These are phyloP conservation scores for Eulithis testata DNA, from an alignment of 2,888 invertebrate species.

Conservation along the genomic window DNA sequence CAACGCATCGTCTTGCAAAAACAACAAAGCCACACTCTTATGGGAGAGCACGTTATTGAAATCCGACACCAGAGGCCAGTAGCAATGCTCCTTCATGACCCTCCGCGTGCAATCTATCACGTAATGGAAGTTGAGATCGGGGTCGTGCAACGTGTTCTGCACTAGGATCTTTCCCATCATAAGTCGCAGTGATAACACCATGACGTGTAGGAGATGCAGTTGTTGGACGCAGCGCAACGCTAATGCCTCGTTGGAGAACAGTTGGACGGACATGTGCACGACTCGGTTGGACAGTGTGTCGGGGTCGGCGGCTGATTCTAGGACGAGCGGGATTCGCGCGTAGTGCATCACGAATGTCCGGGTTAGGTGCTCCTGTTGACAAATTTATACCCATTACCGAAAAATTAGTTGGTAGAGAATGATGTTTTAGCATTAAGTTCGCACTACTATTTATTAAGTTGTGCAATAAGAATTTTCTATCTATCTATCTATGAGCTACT, in stretches of 20 bases:
- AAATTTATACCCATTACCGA: neutral
- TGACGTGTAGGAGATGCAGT: slow-evolving; percentile 94
- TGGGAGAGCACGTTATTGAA: slow-evolving; percentile 98
- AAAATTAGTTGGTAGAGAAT: neutral
- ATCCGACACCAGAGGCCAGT: slow-evolving; percentile 99
- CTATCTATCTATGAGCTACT: no score
- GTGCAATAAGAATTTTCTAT: no score
- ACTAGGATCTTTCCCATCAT: slow-evolving; percentile 97
- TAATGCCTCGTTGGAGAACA: slow-evolving; percentile 97
- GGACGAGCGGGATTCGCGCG: slow-evolving; percentile 95
- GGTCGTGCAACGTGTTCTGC: slow-evolving; percentile 93
- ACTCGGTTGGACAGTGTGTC: slow-evolving; percentile 97
- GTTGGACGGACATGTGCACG: slow-evolving; percentile 98
- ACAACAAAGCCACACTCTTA: slow-evolving; percentile 94
- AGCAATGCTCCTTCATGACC: slow-evolving; percentile 99
- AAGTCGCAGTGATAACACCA: slow-evolving; percentile 93
- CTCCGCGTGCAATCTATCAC: slow-evolving; percentile 96
- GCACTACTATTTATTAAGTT: no score
- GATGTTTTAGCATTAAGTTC: no score
- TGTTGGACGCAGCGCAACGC: slow-evolving; percentile 96
- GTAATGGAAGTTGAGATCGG: slow-evolving; percentile 91
- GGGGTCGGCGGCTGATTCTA: slow-evolving; percentile 93
- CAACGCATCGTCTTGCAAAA: slow-evolving; percentile 94
- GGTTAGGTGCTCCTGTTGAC: slow-evolving; percentile 92
- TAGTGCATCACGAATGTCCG: slow-evolving; percentile 98